Evolutionary conservation across 2,797 vertebrate genomes (phyloP).

Genomic region (Spinus olivaceus): DNA sequence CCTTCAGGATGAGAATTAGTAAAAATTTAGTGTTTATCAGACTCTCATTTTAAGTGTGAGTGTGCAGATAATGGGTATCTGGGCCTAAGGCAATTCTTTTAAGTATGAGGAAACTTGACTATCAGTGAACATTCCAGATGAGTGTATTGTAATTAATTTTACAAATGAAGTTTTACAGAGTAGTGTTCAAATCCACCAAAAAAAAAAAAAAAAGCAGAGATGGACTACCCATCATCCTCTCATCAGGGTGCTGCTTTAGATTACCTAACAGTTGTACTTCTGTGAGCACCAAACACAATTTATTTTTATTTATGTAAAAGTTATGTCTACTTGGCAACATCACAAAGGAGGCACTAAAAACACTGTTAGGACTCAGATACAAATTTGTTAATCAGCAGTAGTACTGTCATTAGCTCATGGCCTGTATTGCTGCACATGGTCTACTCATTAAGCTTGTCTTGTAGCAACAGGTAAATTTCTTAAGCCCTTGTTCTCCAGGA

Average conservation of each 20-base stretch:
- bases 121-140: not conserved
- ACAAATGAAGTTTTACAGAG: not conserved
- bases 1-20: not conserved
- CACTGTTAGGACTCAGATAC: not conserved
- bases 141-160: not conserved
- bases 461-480: not conserved
- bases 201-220: not conserved
- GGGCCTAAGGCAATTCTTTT: not conserved
- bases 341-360: not conserved
- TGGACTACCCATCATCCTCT: not conserved
- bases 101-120: not conserved
- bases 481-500: not conserved
- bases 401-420: not conserved
- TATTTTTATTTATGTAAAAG: not conserved
- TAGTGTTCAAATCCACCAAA: not conserved
- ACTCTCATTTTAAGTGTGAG: not conserved
- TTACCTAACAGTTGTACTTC: not conserved
- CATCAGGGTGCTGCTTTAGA: not conserved
- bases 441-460: not conserved
- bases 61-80: not conserved
- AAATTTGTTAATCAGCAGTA: not conserved
- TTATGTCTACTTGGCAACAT: not conserved
- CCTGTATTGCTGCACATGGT: not conserved
- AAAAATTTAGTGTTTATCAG: not conserved
- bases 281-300: not conserved